Conservation (phyloP, 2,797 vertebrate genomes). For the Chelon labrosus region DNA sequence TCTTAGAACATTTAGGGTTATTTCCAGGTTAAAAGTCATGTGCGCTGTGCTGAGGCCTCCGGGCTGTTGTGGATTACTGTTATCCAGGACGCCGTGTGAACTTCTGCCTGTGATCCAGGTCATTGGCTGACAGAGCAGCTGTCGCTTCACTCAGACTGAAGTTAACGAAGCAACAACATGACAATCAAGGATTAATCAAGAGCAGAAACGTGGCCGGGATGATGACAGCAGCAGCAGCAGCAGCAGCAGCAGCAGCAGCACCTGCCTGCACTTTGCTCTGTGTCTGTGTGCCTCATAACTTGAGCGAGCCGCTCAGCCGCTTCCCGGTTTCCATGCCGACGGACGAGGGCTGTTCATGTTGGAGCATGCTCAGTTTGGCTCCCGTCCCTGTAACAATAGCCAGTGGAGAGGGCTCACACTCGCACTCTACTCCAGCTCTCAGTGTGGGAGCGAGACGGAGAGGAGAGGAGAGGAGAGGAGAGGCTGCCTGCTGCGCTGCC, state of each 20-base stretch:
- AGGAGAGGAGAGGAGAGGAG: constrained; percentile 72
- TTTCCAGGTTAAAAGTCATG: constrained; percentile 11
- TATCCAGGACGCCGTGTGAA: constrained; percentile 29
- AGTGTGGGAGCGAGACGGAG: constrained; percentile 70
- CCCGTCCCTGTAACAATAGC: constrained; percentile 84
- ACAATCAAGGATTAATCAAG: constrained; percentile 56
- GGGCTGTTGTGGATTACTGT: constrained; percentile 36
- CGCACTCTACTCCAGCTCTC: constrained; percentile 70
- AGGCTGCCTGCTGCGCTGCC: constrained; percentile 62
- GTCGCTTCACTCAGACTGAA: constrained; percentile 44
- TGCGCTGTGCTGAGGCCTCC: neutral
- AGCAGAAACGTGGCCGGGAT: constrained; percentile 29
- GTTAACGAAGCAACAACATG: constrained; percentile 21
- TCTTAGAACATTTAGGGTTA: neutral
- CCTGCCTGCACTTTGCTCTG: constrained; percentile 51
- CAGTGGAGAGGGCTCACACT: constrained; percentile 69
- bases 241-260: constrained; percentile 33
- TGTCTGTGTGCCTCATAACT: constrained; percentile 54
- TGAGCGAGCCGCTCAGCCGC: constrained; percentile 63
- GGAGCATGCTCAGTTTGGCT: constrained; percentile 86
- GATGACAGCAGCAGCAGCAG: constrained; percentile 39
- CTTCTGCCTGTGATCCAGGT: constrained; percentile 38
- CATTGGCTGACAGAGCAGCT: constrained; percentile 46
- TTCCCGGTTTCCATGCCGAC: constrained; percentile 85
- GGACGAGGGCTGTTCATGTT: constrained; percentile 70